phyloP scores from a whole-genome alignment of 2,888 invertebrate species.

The Amiota minor region DNA sequence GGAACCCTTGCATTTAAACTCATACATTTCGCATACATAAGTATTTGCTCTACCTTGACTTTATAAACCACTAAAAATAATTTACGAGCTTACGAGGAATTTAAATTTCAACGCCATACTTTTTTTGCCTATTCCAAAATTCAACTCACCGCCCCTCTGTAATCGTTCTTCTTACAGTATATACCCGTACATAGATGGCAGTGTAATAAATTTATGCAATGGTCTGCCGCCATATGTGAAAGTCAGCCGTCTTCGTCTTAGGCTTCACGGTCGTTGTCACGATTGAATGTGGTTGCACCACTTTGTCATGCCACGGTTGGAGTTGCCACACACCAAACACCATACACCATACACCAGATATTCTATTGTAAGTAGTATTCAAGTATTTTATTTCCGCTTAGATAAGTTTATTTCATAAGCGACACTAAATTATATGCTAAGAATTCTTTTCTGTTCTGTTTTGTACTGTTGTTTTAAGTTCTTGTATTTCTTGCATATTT shows the following conservation, averaged over 20 bases:
- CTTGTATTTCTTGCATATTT: neutral
- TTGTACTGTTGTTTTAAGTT: neutral
- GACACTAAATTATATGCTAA: slow-evolving; percentile 67
- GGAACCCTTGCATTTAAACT: too few relatives aligned
- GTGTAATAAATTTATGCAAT: slow-evolving; percentile 37
- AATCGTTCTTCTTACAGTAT: neutral
- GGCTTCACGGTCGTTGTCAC: slow-evolving; percentile 36
- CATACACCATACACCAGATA: slow-evolving; percentile 32
- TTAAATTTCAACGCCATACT: slow-evolving; percentile 61
- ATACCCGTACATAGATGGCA: neutral
- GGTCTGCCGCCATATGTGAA: slow-evolving; percentile 34
- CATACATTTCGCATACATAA: too few relatives aligned
- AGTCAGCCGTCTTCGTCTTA: slow-evolving; percentile 27
- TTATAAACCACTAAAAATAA: slow-evolving; percentile 64
- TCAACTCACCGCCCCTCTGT: neutral
- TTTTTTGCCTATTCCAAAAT: slow-evolving; percentile 26
- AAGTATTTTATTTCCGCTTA: slow-evolving; percentile 62
- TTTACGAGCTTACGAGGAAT: slow-evolving; percentile 64
- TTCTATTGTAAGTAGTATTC: slow-evolving; percentile 25
- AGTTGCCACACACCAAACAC: slow-evolving; percentile 26
- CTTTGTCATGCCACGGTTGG: slow-evolving; percentile 26
- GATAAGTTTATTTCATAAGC: slow-evolving; percentile 68
- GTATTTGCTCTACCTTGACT: slow-evolving; percentile 44
- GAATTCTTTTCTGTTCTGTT: slow-evolving; percentile 49
- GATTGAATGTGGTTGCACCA: slow-evolving; percentile 53